These are phyloP conservation scores for Anniella stebbinsi DNA, from an alignment of 2,797 vertebrate genomes.

Conservation along the genomic window DNA sequence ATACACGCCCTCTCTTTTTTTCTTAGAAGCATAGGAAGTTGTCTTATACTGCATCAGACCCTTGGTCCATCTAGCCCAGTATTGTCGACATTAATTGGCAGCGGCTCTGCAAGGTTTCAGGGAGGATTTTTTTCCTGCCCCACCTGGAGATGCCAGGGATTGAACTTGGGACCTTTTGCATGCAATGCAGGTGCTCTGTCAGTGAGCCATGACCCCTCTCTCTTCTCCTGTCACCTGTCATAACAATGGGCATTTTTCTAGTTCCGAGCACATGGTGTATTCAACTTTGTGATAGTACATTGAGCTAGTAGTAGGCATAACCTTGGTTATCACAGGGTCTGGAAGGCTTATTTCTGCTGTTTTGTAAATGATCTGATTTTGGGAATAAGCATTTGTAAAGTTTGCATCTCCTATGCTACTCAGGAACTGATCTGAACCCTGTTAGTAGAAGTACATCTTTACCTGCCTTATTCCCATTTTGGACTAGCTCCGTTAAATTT, in stretches of 20 bases:
- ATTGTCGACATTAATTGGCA: too few species aligned
- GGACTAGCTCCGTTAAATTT: not conserved
- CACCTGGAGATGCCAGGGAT: too few species aligned
- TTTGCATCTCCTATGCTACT: not conserved
- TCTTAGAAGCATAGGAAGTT: not conserved
- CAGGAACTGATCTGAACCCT: not conserved
- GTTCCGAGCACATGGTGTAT: not conserved
- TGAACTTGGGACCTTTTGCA: too few species aligned
- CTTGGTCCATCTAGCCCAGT: too few species aligned
- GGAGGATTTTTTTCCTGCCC: too few species aligned
- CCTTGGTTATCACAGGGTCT: not conserved
- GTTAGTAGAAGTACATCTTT: not conserved
- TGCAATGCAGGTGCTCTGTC: too few species aligned
- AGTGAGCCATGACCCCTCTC: too few species aligned
- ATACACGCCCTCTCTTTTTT: not conserved
- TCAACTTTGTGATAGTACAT: not conserved
- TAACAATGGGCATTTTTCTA: not conserved
- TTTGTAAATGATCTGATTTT: not conserved
- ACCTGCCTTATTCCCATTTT: not conserved
- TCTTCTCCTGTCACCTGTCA: not conserved
- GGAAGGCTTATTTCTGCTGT: not conserved
- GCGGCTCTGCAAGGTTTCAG: too few species aligned
- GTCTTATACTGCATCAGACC: not conserved
- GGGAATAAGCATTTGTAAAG: not conserved
- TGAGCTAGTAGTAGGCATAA: conserved; percentile 5